Evolutionary conservation across 2,888 invertebrate genomes (phyloP).

Genomic region (Trachelus iudaicus): DNA sequence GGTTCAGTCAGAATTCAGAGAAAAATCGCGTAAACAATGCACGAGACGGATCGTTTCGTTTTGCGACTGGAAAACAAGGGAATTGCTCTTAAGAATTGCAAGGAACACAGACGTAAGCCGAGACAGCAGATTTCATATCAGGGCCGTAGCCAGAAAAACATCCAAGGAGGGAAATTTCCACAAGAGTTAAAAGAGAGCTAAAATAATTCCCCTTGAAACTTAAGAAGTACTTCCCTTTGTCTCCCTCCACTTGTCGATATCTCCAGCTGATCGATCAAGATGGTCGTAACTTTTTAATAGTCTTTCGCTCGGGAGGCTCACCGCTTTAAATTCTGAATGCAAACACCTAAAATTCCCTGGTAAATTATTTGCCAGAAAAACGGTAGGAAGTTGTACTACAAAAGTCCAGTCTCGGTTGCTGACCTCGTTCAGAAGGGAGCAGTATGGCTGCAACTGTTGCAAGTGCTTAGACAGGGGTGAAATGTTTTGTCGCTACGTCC

Average conservation of each 20-base stretch:
- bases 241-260: background rate
- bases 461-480: constrained; percentile 1
- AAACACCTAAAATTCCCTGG: background rate
- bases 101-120: background rate
- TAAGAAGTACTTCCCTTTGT: background rate
- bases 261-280: background rate
- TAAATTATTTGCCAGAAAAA: background rate
- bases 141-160: background rate
- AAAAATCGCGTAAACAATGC: background rate
- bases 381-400: background rate
- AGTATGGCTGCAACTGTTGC: background rate
- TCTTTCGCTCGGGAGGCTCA: background rate
- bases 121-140: background rate
- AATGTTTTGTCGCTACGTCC: constrained; percentile 14
- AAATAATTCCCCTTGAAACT: background rate
- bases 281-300: background rate
- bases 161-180: background rate
- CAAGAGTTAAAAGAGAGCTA: background rate
- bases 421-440: background rate
- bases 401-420: background rate
- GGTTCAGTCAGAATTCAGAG: background rate
- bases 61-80: background rate
- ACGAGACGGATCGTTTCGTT: background rate
- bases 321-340: background rate
- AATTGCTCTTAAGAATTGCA: background rate